These are phyloP conservation scores for Brachionus asplanchnoidis DNA, from an alignment of 1,140 invertebrate species.

Conservation along the genomic window DNA sequence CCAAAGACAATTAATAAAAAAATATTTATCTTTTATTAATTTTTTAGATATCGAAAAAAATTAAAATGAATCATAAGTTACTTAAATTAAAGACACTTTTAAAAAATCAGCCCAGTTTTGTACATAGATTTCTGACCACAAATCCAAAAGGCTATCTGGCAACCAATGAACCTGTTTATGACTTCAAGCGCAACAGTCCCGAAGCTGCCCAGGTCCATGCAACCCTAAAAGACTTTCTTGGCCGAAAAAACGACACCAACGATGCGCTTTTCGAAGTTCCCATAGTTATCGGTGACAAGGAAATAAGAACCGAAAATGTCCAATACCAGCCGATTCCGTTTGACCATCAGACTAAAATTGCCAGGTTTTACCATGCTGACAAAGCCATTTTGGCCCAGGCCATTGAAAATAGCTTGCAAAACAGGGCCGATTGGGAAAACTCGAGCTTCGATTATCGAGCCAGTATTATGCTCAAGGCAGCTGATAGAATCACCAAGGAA, in stretches of 20 bases:
- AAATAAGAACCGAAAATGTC: constrained; percentile 70
- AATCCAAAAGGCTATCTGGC: constrained; percentile 48
- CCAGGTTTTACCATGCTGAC: constrained; percentile 85
- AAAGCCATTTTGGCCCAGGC: constrained; percentile 76
- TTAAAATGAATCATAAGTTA: background rate
- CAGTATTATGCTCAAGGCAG: constrained; percentile 65
- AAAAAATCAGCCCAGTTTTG: background rate
- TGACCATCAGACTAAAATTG: constrained; percentile 76
- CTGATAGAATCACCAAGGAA: constrained; percentile 77
- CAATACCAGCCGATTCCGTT: constrained; percentile 76
- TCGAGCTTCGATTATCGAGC: constrained; percentile 69
- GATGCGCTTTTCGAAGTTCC: constrained; percentile 65
- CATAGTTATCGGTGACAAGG: constrained; percentile 82
- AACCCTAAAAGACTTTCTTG: constrained; percentile 62
- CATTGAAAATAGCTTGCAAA: constrained; percentile 71
- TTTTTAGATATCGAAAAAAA: background rate
- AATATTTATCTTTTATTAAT: background rate
- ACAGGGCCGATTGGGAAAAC: constrained; percentile 78
- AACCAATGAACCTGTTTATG: constrained; percentile 59
- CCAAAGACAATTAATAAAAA: background rate
- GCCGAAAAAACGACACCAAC: constrained; percentile 46
- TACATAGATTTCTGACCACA: background rate
- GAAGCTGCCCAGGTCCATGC: constrained; percentile 73
- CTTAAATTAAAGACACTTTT: background rate
- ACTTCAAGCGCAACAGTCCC: constrained; percentile 73